Evolutionary conservation across 2,888 invertebrate species (phyloP).

Genomic region (Linyphia triangularis): DNA sequence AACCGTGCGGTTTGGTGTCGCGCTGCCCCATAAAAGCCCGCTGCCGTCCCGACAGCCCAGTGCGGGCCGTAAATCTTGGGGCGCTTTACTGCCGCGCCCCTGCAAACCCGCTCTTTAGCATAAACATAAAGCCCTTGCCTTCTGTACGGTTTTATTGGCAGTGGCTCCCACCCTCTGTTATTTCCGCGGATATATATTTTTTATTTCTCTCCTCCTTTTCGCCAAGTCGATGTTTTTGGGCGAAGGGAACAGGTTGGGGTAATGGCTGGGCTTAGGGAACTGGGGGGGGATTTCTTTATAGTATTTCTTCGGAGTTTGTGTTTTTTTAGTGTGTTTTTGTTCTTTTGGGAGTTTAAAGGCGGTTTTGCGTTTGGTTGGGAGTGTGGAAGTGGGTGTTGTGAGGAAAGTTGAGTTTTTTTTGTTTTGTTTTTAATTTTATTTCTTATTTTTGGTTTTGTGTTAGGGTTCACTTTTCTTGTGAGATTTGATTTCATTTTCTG

Average conservation of each 20-base stretch:
- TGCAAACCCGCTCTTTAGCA: constrained; percentile 68
- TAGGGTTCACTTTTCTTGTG: constrained; percentile 40
- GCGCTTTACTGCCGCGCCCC: constrained; percentile 47
- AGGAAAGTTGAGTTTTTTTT: not conserved
- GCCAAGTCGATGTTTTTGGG: constrained; percentile 56
- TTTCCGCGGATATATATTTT: constrained; percentile 46
- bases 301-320: constrained; percentile 1
- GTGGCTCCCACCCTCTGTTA: constrained; percentile 44
- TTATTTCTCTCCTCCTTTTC: constrained; percentile 25
- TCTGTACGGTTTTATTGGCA: constrained; percentile 63
- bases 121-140: constrained; percentile 67
- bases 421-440: no score
- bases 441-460: constrained; percentile 46
- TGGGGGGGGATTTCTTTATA: constrained; percentile 58
- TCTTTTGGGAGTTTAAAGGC: constrained; percentile 20
- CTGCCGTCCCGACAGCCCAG: constrained; percentile 54
- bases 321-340: constrained; percentile 11
- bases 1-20: constrained; percentile 75
- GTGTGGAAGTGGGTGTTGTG: not conserved
- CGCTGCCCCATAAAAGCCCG: constrained; percentile 69
- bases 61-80: constrained; percentile 70
- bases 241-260: constrained; percentile 65
- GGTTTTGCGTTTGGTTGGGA: constrained; percentile 25
- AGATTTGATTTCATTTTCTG: constrained; percentile 49
- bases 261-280: constrained; percentile 45